These are phyloP conservation scores for Sebastes ruberrimus DNA, from an alignment of 2,797 vertebrate genomes.

Conservation along the genomic window DNA sequence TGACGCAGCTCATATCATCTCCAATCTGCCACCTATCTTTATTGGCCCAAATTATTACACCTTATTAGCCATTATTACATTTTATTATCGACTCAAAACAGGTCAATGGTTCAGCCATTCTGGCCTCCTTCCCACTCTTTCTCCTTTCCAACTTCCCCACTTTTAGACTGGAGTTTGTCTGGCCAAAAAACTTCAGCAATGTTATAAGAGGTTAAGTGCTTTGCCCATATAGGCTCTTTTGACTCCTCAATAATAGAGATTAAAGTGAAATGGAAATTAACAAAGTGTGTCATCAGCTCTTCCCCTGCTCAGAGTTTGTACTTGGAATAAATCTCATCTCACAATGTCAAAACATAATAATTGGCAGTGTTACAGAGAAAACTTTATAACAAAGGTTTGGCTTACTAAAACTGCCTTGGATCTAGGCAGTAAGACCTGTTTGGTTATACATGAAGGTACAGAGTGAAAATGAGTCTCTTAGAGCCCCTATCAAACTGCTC, in stretches of 20 bases:
- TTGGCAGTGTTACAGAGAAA: conserved; percentile 46
- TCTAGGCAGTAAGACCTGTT: not conserved
- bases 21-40: conserved; percentile 75
- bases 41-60: conserved; percentile 76
- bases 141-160: conserved; percentile 56
- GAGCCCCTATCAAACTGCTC: not conserved
- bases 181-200: conserved; percentile 65
- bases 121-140: conserved; percentile 71
- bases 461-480: not conserved
- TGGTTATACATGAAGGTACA: not conserved
- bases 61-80: conserved; percentile 77
- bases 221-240: conserved; percentile 40
- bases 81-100: conserved; percentile 72
- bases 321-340: conserved; percentile 44
- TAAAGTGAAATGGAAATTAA: conserved; percentile 64
- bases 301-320: conserved; percentile 34
- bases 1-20: conserved; percentile 62
- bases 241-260: conserved; percentile 59
- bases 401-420: conserved; percentile 27
- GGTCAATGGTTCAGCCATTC: conserved; percentile 63
- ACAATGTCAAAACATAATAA: conserved; percentile 62
- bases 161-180: conserved; percentile 45
- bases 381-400: conserved; percentile 53
- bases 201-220: conserved; percentile 68
- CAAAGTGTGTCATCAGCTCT: conserved; percentile 47